Base-by-base conservation (phyloP, 2,113 vertebrate species). In the Australoheros scitulus region DNA sequence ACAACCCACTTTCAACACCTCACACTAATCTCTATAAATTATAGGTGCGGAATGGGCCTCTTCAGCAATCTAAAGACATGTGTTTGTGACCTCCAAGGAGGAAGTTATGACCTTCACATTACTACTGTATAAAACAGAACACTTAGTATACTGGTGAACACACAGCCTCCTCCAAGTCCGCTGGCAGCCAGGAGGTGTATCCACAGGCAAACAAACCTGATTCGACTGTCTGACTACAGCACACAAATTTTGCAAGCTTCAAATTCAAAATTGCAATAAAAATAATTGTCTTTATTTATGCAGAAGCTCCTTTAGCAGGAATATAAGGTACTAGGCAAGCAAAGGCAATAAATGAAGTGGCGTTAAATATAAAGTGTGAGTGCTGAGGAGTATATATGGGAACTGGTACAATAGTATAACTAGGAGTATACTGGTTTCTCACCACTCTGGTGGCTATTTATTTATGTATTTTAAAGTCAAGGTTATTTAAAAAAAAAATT, bases 301-400 rank as follows among this genome's bases (percentile, higher is more conserved):
- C 22, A 64, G 36, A 64, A 2, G 11, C 0, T 29, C 29, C 29
- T 29, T 29, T 29, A 29, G 29, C 61, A 24, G 0, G 8, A 29
- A 41, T 41, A 22, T 5, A 64, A 64, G 0, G 4, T 64, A 41
- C 11, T 1, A 15, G 20, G 22, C 61, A 9, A 64, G 20, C 38
- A 41, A 64, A 1, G 11, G 41, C 61, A 64, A 64, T 64, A 22
- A 29, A 29, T 29, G 29, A 29, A 29, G 29, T 29, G 29, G 29
- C 3, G 29, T 29, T 29, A 29, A 29, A 29, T 29, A 29, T 29
- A 29, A 29, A 29, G 29, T 29, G 29, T 29, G 29, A 29, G 29
- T 29, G 29, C 29, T 29, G 29, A 29, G 29, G 29, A 38, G 18
- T 63, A 43, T 43, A 17, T 43, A 29, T 29, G 22, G 38, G 38